Evolutionary conservation across 2,888 invertebrate genomes (phyloP).

Genomic region (Anarsia innoxiella): DNA sequence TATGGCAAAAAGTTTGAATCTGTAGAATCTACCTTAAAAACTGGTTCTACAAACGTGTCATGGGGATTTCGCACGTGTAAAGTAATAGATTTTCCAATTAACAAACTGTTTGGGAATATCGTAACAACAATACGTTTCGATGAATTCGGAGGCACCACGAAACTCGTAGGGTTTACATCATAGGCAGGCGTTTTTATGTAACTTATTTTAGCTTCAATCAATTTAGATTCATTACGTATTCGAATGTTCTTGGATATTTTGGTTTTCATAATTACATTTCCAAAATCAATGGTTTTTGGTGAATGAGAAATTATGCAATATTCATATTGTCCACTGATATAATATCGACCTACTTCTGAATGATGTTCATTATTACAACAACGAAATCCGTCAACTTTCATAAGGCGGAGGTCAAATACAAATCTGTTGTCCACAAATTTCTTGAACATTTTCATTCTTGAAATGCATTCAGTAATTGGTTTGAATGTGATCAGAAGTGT

Average conservation of each 20-base stretch:
- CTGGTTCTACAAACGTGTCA: slow-evolving; percentile 21
- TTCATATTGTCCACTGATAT: slow-evolving; percentile 75
- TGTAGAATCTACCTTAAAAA: slow-evolving; percentile 11
- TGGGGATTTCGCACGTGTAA: slow-evolving; percentile 51
- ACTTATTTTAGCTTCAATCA: slow-evolving; percentile 48
- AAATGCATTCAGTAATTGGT: slow-evolving; percentile 56
- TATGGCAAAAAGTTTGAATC: slow-evolving; percentile 41
- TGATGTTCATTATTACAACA: slow-evolving; percentile 55
- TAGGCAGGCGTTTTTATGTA: slow-evolving; percentile 52
- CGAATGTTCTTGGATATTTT: slow-evolving; percentile 47
- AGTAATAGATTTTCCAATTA: slow-evolving; percentile 31
- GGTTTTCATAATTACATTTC: slow-evolving; percentile 49
- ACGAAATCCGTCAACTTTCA: slow-evolving; percentile 45
- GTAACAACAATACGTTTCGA: slow-evolving; percentile 38
- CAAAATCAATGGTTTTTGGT: slow-evolving; percentile 64
- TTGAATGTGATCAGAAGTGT: slow-evolving; percentile 46
- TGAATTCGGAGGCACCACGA: slow-evolving; percentile 48
- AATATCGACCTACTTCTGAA: slow-evolving; percentile 66
- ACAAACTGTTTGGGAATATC: slow-evolving; percentile 43
- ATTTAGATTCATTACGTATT: slow-evolving; percentile 57
- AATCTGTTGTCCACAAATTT: slow-evolving; percentile 45
- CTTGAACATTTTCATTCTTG: slow-evolving; percentile 37
- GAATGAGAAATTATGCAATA: slow-evolving; percentile 53
- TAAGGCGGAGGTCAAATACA: slow-evolving; percentile 55
- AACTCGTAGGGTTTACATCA: slow-evolving; percentile 48